These are phyloP conservation scores for Mastigias papua DNA, from an alignment of 30 jellyfish, hydroid and myxozoan species.

Conservation along the genomic window DNA sequence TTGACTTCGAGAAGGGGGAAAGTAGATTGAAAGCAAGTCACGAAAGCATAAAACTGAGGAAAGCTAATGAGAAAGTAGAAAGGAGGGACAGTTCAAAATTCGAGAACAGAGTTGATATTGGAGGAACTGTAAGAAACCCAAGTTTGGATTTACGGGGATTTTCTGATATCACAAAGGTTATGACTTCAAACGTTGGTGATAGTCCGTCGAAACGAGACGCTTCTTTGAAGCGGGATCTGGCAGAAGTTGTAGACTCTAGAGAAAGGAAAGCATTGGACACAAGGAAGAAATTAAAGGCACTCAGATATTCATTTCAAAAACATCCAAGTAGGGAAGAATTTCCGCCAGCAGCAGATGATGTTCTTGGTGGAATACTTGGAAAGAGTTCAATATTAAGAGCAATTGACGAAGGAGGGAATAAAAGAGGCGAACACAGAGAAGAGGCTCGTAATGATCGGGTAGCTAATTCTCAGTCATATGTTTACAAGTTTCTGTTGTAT, in stretches of 20 bases:
- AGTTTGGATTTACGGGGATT: background rate
- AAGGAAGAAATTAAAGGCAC: slow-evolving; percentile 9
- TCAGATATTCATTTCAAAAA: slow-evolving; percentile 23
- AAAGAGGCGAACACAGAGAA: slow-evolving; percentile 19
- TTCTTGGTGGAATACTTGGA: slow-evolving; percentile 69
- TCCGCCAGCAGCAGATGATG: slow-evolving; percentile 47
- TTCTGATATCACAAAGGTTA: slow-evolving; percentile 53
- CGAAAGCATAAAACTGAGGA: slow-evolving; percentile 9
- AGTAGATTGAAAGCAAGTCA: background rate
- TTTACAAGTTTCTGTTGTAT: too few species aligned
- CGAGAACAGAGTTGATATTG: background rate
- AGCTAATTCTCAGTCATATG: background rate
- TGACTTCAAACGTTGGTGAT: background rate
- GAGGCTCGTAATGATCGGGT: background rate
- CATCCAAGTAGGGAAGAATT: slow-evolving; percentile 49
- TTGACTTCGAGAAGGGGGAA: background rate
- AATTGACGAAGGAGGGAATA: slow-evolving; percentile 23
- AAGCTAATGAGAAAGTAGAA: background rate
- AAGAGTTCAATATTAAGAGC: slow-evolving; percentile 47
- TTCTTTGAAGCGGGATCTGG: slow-evolving; percentile 1
- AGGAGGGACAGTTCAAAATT: background rate
- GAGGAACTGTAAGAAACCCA: background rate
- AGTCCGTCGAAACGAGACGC: background rate
- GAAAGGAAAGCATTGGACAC: slow-evolving; percentile 2
- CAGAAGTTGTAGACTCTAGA: background rate